Conservation (phyloP, 2,113 vertebrate species). For the Pseudorhombus dupliciocellatus region DNA sequence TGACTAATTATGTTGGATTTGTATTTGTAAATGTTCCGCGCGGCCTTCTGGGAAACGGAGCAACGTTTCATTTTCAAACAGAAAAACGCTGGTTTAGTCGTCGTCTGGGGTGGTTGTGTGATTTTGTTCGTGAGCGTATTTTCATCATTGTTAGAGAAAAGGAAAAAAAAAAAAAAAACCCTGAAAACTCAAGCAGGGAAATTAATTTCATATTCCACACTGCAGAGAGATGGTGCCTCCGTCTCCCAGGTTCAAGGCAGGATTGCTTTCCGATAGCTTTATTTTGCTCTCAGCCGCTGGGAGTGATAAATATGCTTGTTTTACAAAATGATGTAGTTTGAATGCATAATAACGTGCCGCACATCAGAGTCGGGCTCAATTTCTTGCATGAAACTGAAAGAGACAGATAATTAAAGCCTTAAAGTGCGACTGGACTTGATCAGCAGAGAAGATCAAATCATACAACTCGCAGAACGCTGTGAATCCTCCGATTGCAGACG, state of each 20-base stretch:
- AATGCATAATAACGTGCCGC: slow-evolving; percentile 35
- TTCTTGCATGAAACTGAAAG: neutral
- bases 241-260: slow-evolving; percentile 40
- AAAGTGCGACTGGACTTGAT: neutral
- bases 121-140: slow-evolving; percentile 2
- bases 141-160: slow-evolving; percentile 34
- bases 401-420: neutral
- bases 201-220: slow-evolving; percentile 26
- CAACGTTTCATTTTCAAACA: slow-evolving; percentile 51
- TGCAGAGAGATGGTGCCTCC: slow-evolving; percentile 15
- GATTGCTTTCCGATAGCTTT: slow-evolving; percentile 54
- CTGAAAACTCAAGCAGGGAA: slow-evolving; percentile 32
- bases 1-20: slow-evolving; percentile 51
- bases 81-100: slow-evolving; percentile 27
- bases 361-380: slow-evolving; percentile 2
- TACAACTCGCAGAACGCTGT: neutral
- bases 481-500: neutral
- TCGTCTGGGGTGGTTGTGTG: slow-evolving; percentile 14
- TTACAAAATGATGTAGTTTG: slow-evolving; percentile 52
- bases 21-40: slow-evolving; percentile 42
- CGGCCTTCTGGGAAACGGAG: slow-evolving; percentile 33
- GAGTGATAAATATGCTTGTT: slow-evolving; percentile 65
- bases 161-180: neutral
- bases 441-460: neutral
- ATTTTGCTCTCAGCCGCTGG: slow-evolving; percentile 34